Evolutionary conservation across 2,888 invertebrate genomes (phyloP), one percentile per base, ranked within the genome.

Genomic region (Tinea trinotella): DNA sequence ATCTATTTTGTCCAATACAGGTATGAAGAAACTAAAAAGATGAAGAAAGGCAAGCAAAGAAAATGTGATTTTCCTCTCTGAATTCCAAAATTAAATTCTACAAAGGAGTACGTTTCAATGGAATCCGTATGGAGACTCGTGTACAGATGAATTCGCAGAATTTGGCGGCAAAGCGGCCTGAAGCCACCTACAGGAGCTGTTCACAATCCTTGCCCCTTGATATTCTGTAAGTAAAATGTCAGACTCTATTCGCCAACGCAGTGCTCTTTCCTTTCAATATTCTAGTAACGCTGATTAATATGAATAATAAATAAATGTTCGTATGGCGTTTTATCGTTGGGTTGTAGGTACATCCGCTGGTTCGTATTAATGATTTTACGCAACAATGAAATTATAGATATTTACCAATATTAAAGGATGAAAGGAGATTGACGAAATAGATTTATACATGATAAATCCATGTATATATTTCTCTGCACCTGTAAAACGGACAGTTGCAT

Each of bases 191-290:
- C 62, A 78, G 74, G 63, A 85, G 80, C 69, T 87, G 87, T 66
- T 82, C 87, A 59, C 86, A 86, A 65, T 78, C 82, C 36, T 62
- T 87, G 63, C 87, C 87, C 54, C 81, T 87, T 60, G 86, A 87
- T 61, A 87, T 86, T 79, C 76, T 87, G 87, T 86, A 63, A 85
- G 87, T 79, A 64, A 17, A 9, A 15, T 13, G 7, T 13, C 13
- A 40, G 30, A 30, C n/a, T 30, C n/a, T 2, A 7, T n/a, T n/a
- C n/a, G 40, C 18, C n/a, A n/a, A n/a, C n/a, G n/a, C n/a, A n/a
- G n/a, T n/a, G n/a, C n/a, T 13, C 3, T 4, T 49, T 35, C 9
- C 4, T 7, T 10, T 34, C 34, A 34, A 9, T 34, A 9, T 34
- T 9, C 10, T 34, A 34, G 34, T 9, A 7, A 22, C 50, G 1